Evolutionary conservation across 1,140 invertebrate genomes (phyloP), one percentile per base, ranked within the genome.

Genomic region (Drosophila kohkoa): DNA sequence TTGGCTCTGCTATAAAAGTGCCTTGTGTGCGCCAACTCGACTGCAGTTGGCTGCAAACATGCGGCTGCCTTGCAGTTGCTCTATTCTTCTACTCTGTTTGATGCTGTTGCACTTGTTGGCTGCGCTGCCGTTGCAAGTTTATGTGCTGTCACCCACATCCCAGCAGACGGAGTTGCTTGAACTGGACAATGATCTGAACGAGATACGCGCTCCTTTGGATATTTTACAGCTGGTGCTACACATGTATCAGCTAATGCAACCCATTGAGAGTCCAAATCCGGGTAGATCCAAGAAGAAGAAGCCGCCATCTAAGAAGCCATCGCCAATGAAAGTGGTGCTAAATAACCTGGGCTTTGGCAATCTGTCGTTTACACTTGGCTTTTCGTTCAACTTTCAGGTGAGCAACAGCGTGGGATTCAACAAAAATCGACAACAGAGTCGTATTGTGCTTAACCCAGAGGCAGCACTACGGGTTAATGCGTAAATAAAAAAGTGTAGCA

Each of bases 341-440:
- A 67, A 87, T 60, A 77, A 77, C 6, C 64, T 83, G 16, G 81
- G 78, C 1, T 72, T 85, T n/a, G 79, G 83, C 2, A 80, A 79
- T 52, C 15, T 89, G 1, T 75, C 81, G 0, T 51, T 91, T 2
- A 69, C 48, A 54, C 43, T 91, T 8, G 83, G 76, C 2, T 80
- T 82, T 51, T 57, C 63, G 2, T 71, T 76, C 10, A 85, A 91
- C 35, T 78, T 91, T 41, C 51, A 75, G 16, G 30, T 79, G 11
- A 71, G 52, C 57, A 81, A 75, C 38, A 83, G 41, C 46, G 35
- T 72, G 35, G 46, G 60, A 16, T 15, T 59, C 41, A n/a, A n/a
- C 10, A 66, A 41, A 7, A 70, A 46, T n/a, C 30, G 6, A 0
- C 54, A 25, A 4, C 32, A 10, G 7, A 20, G 4, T 6, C 35